Conservation (phyloP, 2,797 vertebrate species). For the Artibeus lituratus region DNA sequence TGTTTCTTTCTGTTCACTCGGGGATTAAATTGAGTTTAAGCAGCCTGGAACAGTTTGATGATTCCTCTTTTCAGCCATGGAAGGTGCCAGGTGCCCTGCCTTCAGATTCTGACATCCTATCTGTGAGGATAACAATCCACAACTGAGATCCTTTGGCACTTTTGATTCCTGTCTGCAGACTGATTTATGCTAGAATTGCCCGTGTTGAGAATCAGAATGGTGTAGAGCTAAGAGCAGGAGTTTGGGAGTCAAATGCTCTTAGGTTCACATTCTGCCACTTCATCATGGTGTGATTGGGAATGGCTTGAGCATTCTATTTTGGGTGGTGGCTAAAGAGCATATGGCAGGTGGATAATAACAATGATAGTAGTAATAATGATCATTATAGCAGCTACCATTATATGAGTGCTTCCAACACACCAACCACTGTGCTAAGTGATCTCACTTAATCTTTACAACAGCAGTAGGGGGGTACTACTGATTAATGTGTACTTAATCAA, state of each 20-base stretch:
- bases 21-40: conserved; percentile 62
- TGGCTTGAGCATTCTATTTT: background rate
- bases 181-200: background rate
- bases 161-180: background rate
- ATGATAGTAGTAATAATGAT: background rate
- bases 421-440: background rate
- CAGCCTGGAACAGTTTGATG: conserved; percentile 26
- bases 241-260: background rate
- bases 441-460: background rate
- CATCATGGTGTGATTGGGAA: background rate
- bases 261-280: background rate
- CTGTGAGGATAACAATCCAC: background rate
- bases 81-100: conserved; percentile 1
- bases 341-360: background rate
- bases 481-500: background rate
- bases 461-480: background rate
- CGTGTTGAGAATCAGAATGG: background rate
- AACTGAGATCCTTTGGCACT: background rate
- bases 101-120: background rate
- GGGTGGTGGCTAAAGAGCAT: background rate
- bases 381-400: background rate
- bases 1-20: conserved; percentile 57
- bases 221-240: background rate
- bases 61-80: background rate
- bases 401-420: background rate